Base-by-base conservation (phyloP, 2,113 vertebrate species). In the Pristiophorus japonicus region DNA sequence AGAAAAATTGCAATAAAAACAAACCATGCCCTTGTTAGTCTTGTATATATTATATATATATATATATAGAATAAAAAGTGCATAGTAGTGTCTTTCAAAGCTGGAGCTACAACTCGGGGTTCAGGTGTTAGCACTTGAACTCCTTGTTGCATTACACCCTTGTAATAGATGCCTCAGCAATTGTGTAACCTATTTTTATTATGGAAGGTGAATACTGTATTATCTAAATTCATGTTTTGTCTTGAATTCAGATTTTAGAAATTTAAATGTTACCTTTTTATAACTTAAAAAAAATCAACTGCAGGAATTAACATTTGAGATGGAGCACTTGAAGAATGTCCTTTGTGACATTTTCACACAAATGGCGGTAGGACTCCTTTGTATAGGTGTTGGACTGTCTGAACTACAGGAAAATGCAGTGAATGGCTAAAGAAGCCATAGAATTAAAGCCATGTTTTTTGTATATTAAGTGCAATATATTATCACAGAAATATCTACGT, bases 391-490 rank as follows among this genome's bases (percentile, higher is more conserved):
- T 63, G 12, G 96, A 96, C 97, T 97, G 97, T 97, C 97, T 97
- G 96, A 96, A 96, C 97, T 96, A 96, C 96, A 70, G 92, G 92
- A 94, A 70, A 67, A 70, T 47, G 16, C 92, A 70, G 92, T 70
- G 63, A 94, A 70, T 70, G 92, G 92, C 63, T 27, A 47, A 94
- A 47, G 10, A 70, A 12, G 90, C 90, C 90, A 92, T 47, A 47
- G 92, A 70, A 63, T 62, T 91, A 62, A 91, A 94, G 91, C 91
- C 91, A 95, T 95, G 8, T 59, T n/a, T 12, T 65, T 67, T 97
- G 96, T 97, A 96, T 97, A 97, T 92, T 94, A 96, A 97, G 97
- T 98, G 98, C 97, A 98, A 97, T 98, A 97, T 97, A 95, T 81
- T 55, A 67, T 30, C 65, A 84, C 30, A 84, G 34, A 95, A 95